A percentile compares a stretch with the other conserved stretches of the same genome.
phyloP scores from a whole-genome alignment of 2,888 invertebrate species.

The Diloba caeruleocephala region DNA sequence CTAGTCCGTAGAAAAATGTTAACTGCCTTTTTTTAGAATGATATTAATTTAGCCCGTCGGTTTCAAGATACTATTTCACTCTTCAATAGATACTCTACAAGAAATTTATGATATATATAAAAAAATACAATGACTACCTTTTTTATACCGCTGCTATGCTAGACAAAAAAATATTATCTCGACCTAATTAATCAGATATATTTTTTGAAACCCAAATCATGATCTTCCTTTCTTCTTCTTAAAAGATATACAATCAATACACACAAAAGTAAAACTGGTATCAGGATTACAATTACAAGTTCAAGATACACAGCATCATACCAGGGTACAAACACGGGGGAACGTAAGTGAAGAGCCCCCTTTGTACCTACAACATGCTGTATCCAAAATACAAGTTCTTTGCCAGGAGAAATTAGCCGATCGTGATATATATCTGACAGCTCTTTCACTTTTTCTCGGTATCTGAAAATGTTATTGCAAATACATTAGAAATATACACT shows the following conservation, averaged over 20 bases:
- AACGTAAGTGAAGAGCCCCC: slow-evolving; percentile 80
- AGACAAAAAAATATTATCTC: no score
- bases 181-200: slow-evolving; percentile 1
- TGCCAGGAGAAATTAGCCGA: slow-evolving; percentile 86
- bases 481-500: not conserved
- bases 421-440: slow-evolving; percentile 43
- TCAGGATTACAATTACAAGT: not conserved
- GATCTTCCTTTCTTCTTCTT: not conserved
- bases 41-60: no score
- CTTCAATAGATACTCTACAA: no score
- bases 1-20: no score
- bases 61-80: no score
- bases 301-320: not conserved
- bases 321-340: slow-evolving; percentile 24
- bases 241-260: not conserved
- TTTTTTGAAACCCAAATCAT: slow-evolving; percentile 5
- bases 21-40: no score
- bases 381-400: slow-evolving; percentile 90
- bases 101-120: no score
- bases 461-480: slow-evolving; percentile 41
- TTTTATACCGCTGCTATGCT: no score
- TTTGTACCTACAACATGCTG: slow-evolving; percentile 88
- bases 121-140: no score
- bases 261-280: not conserved
- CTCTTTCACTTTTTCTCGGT: slow-evolving; percentile 34